phyloP scores from a whole-genome alignment of 2,113 vertebrate genomes.

The Paradoxurus hermaphroditus region DNA sequence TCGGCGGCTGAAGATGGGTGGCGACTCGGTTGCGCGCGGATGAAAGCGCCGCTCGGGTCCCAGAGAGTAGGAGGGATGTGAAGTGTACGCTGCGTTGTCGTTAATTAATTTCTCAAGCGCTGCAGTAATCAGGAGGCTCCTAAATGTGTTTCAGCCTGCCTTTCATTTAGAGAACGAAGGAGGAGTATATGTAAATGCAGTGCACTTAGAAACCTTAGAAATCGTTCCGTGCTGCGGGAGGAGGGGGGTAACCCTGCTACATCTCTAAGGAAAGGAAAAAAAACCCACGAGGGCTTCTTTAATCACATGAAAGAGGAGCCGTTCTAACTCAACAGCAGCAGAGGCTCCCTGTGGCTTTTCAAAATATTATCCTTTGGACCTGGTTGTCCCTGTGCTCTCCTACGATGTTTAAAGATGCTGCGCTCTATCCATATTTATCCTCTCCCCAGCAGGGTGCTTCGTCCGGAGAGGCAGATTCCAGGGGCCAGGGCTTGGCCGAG shows the following conservation, averaged over 20 bases:
- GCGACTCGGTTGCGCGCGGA: background rate
- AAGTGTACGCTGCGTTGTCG: background rate
- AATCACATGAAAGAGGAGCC: slow-evolving; percentile 53
- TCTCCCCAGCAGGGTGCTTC: background rate
- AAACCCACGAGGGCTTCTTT: slow-evolving; percentile 47
- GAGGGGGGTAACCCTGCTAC: background rate
- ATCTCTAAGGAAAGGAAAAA: slow-evolving; percentile 54
- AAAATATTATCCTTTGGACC: slow-evolving; percentile 64
- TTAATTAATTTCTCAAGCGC: slow-evolving; percentile 72
- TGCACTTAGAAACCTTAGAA: slow-evolving; percentile 33
- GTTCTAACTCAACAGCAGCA: slow-evolving; percentile 35
- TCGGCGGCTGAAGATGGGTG: background rate
- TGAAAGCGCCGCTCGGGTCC: background rate
- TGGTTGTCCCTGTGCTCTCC: background rate
- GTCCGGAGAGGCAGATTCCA: background rate
- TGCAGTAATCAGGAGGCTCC: slow-evolving; percentile 48
- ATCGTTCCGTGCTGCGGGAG: background rate
- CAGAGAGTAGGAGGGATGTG: background rate
- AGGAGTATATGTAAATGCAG: slow-evolving; percentile 1
- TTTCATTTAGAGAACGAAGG: slow-evolving; percentile 40
- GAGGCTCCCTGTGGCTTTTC: slow-evolving; percentile 64
- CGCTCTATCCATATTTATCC: slow-evolving; percentile 35
- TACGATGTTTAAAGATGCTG: slow-evolving; percentile 32
- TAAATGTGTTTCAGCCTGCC: slow-evolving; percentile 41
- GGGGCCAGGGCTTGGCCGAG: background rate